Percentiles rank a stretch among this genome's conserved stretches.
phyloP scores from a whole-genome alignment of 2,797 vertebrate species.

The Eulemur rubriventer region DNA sequence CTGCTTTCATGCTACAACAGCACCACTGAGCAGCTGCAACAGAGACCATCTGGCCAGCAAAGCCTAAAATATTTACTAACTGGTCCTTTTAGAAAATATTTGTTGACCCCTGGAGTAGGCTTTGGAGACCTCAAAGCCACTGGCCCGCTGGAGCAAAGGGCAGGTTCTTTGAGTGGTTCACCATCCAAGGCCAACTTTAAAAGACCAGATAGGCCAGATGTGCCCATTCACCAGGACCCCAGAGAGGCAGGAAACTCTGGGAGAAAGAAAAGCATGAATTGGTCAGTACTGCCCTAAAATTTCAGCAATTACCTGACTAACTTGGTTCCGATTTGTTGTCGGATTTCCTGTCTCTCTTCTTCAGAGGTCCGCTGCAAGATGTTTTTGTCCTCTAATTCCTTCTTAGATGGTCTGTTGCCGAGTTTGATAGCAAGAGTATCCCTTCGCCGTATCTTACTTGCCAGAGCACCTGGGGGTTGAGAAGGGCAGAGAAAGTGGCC shows the following conservation, averaged over 20 bases:
- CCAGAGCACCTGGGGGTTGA: slow-evolving; percentile 89
- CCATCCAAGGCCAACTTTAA: neutral
- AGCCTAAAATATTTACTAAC: neutral
- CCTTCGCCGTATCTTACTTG: slow-evolving; percentile 95
- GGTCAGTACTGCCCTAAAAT: neutral
- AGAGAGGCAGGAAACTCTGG: neutral
- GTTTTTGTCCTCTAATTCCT: slow-evolving; percentile 98
- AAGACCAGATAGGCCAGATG: neutral
- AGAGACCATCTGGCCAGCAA: neutral
- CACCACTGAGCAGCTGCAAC: neutral
- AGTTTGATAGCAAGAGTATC: slow-evolving; percentile 99
- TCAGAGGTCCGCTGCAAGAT: slow-evolving; percentile 96
- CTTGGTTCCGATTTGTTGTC: slow-evolving; percentile 96
- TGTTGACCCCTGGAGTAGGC: neutral
- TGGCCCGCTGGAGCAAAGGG: neutral
- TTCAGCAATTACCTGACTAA: slow-evolving; percentile 92
- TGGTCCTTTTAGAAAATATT: neutral
- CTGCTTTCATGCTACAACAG: neutral
- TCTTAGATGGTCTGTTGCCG: slow-evolving; percentile 96
- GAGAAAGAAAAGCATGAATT: neutral
- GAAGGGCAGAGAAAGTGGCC: slow-evolving; percentile 37
- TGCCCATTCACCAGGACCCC: neutral
- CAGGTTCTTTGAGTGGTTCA: neutral
- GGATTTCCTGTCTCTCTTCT: slow-evolving; percentile 94
- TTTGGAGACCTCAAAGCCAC: neutral